Percentiles rank a stretch among this genome's conserved stretches.
Conservation (phyloP, 2,113 vertebrate species). For the Melanostigma gelatinosum region DNA sequence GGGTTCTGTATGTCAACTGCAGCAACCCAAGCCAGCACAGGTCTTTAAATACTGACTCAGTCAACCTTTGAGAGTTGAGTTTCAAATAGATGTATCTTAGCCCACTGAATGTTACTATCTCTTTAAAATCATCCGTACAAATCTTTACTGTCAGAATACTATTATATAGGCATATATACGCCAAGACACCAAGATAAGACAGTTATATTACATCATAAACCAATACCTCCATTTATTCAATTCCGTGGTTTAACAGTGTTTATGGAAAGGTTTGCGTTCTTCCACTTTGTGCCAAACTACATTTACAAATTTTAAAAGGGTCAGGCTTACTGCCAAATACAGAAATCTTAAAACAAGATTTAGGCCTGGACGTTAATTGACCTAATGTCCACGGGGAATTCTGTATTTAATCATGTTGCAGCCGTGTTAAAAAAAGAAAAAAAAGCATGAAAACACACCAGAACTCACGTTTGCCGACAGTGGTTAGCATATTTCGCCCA, state of each 20-base stretch:
- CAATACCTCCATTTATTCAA: background rate
- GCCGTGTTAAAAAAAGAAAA: no score
- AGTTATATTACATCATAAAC: background rate
- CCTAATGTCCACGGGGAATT: background rate
- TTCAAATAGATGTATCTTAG: fast-evolving
- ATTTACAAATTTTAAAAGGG: background rate
- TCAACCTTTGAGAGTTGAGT: background rate
- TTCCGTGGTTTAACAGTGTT: background rate
- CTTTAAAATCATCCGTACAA: background rate
- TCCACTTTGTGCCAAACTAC: background rate
- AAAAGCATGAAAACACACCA: background rate
- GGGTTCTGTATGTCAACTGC: background rate
- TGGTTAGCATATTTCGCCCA: no score
- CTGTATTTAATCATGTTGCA: background rate
- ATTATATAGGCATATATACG: background rate
- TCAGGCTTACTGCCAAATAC: background rate
- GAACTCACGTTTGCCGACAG: no score
- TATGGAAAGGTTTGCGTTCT: no score
- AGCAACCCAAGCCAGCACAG: background rate
- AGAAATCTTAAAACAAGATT: background rate
- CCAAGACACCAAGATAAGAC: background rate
- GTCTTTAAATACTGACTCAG: background rate
- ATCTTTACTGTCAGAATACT: background rate
- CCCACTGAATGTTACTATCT: background rate
- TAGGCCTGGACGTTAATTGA: no score